phyloP scores from a whole-genome alignment of 2,113 vertebrate species.

The Caretta caretta region DNA sequence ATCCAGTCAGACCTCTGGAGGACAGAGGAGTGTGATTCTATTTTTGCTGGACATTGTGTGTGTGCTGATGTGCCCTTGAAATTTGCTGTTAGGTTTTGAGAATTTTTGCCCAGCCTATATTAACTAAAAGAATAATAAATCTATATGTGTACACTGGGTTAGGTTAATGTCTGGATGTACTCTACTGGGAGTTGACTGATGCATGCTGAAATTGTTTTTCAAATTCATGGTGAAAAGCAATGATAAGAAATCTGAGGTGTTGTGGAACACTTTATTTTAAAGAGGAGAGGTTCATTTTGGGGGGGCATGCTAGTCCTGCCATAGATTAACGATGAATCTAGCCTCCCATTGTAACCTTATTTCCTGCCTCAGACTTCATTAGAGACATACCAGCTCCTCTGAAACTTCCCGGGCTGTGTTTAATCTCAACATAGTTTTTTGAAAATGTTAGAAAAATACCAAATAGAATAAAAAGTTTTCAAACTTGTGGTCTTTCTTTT shows the following conservation, averaged over 20 bases:
- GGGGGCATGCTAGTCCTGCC: not conserved
- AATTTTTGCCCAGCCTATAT: not conserved
- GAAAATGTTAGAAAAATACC: fast-evolving
- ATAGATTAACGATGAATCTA: not conserved
- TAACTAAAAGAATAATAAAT: not conserved
- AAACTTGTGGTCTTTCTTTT: not conserved
- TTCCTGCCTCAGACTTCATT: not conserved
- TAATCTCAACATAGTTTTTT: not conserved
- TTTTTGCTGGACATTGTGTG: fast-evolving
- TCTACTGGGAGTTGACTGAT: not conserved
- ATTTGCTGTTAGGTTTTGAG: not conserved
- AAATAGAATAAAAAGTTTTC: not conserved
- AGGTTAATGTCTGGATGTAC: not conserved
- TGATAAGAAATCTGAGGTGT: not conserved
- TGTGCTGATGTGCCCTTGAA: fast-evolving
- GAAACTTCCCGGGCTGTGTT: not conserved
- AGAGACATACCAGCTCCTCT: fast-evolving
- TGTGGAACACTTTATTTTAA: not conserved
- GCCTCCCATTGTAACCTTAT: not conserved
- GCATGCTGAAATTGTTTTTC: not conserved
- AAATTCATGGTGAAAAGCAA: not conserved
- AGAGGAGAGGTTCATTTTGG: not conserved
- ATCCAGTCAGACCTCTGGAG: fast-evolving
- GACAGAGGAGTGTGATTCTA: not conserved
- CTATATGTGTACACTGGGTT: not conserved